Evolutionary conservation across 2,113 vertebrate genomes (phyloP).

Genomic region (Gyps fulvus): DNA sequence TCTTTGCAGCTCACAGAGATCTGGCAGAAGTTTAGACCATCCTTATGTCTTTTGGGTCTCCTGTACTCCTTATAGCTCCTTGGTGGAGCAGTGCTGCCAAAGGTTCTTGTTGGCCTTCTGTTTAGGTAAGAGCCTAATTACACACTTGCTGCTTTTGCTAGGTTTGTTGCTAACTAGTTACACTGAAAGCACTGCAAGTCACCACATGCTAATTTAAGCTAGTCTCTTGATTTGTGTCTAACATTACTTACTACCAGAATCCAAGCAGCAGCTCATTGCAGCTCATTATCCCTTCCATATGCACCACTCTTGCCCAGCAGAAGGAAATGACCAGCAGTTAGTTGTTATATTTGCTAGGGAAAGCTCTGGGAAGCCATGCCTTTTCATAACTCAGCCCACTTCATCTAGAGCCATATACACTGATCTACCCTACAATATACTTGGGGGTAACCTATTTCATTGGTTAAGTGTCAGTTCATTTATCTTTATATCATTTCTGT

Average conservation of each 20-base stretch:
- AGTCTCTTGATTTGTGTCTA: background rate
- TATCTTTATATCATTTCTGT: constrained; percentile 22
- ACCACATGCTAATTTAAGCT: background rate
- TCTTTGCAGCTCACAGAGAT: background rate
- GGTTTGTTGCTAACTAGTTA: background rate
- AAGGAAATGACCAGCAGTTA: background rate
- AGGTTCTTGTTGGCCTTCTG: background rate
- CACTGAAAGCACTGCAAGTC: background rate
- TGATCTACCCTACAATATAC: background rate
- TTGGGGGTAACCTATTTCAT: background rate
- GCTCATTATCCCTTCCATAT: background rate
- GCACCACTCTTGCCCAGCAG: background rate
- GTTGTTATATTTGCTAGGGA: background rate
- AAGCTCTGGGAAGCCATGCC: background rate
- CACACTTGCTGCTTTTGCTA: background rate
- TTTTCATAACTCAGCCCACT: background rate
- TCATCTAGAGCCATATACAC: background rate
- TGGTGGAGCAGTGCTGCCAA: background rate
- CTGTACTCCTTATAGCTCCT: background rate
- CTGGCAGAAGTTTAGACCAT: background rate
- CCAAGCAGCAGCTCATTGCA: background rate
- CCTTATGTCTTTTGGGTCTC: background rate
- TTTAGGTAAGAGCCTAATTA: background rate
- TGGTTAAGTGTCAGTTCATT: constrained; percentile 14
- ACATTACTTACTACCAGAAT: background rate